A percentile compares a stretch with the other conserved stretches of the same genome.
phyloP scores from a whole-genome alignment of 2,888 invertebrate species.

The Cremastinae sp. region DNA sequence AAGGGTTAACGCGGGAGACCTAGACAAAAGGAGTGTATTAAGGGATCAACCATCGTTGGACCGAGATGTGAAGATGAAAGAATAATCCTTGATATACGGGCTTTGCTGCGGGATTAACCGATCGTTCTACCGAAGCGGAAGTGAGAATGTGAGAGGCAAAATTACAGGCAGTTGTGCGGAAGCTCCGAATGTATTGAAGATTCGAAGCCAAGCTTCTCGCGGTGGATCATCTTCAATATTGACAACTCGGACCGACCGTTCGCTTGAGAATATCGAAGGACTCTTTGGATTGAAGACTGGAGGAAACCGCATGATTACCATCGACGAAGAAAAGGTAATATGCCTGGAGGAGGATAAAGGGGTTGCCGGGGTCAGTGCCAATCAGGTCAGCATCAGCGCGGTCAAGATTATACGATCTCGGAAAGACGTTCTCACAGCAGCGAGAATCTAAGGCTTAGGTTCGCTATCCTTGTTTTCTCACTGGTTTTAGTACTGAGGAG shows the following conservation, averaged over 20 bases:
- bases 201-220: background rate
- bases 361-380: slow-evolving; percentile 45
- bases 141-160: slow-evolving; percentile 8
- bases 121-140: slow-evolving; percentile 1
- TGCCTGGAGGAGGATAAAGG: slow-evolving; percentile 5
- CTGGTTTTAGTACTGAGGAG: slow-evolving; percentile 27
- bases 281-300: background rate
- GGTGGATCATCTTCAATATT: background rate
- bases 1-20: slow-evolving; percentile 30
- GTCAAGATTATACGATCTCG: slow-evolving; percentile 48
- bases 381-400: slow-evolving; percentile 42
- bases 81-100: slow-evolving; percentile 71
- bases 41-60: slow-evolving; percentile 69
- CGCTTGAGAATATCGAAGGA: background rate
- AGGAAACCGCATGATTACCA: background rate
- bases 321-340: slow-evolving; percentile 5
- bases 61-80: slow-evolving; percentile 73
- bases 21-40: slow-evolving; percentile 64
- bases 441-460: slow-evolving; percentile 17
- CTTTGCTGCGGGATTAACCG: slow-evolving; percentile 51
- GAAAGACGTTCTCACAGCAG: slow-evolving; percentile 26
- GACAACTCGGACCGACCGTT: background rate
- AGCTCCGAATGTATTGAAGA: background rate
- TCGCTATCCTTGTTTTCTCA: slow-evolving; percentile 29
- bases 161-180: no score